Conservation (phyloP, 1,140 invertebrate species). For the Hesperophylax magnus region DNA sequence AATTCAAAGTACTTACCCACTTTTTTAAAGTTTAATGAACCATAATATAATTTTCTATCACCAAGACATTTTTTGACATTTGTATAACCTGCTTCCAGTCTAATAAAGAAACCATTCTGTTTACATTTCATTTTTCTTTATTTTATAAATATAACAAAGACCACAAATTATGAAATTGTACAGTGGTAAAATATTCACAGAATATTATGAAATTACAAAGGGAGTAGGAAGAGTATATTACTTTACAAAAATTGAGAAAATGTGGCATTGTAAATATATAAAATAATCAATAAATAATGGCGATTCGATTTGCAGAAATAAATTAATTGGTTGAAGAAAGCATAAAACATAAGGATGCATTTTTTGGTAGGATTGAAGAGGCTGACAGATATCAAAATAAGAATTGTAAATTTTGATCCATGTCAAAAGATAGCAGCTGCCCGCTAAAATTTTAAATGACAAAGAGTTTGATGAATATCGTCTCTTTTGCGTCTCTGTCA, state of each 20-base stretch:
- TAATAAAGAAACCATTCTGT: no score
- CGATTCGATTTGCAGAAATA: background rate
- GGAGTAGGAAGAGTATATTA: background rate
- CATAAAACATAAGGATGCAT: background rate
- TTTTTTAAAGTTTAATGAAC: no score
- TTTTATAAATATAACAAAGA: conserved; percentile 31
- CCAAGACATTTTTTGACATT: no score
- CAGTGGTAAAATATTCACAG: background rate
- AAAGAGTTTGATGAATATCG: background rate
- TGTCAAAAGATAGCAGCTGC: background rate
- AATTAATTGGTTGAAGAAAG: background rate
- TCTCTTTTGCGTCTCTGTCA: background rate
- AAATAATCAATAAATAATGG: no score
- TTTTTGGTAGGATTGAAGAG: background rate
- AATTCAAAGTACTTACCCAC: no score
- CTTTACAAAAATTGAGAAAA: background rate
- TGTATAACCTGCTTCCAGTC: no score
- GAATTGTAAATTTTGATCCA: background rate
- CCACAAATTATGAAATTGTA: background rate
- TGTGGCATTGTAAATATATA: conserved; percentile 11
- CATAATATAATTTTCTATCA: no score
- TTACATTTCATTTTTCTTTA: conserved; percentile 15
- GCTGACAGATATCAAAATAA: background rate
- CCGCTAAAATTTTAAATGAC: background rate
- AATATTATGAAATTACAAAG: background rate